Conservation (phyloP, 2,888 invertebrate species). For the Dicycla oo region DNA sequence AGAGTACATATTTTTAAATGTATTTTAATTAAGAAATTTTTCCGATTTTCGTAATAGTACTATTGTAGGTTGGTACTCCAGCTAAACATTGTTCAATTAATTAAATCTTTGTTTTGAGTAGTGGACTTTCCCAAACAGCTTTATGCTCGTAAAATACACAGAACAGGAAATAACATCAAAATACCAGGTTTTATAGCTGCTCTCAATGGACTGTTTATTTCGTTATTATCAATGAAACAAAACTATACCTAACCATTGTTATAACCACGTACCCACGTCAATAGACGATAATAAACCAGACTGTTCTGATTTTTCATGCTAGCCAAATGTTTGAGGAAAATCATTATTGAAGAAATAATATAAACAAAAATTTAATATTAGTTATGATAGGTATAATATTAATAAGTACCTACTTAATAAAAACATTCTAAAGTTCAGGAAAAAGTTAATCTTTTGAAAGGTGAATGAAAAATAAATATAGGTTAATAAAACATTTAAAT, state of each 20-base stretch:
- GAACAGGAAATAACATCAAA: conserved; percentile 35
- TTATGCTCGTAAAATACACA: conserved; percentile 1
- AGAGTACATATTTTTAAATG: neutral
- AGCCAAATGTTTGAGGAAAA: conserved; percentile 23
- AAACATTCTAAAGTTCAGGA: neutral
- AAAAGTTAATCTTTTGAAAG: neutral
- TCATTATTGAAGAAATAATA: conserved; percentile 8
- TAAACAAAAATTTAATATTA: neutral
- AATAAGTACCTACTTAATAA: neutral
- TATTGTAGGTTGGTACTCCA: neutral
- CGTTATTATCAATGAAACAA: conserved; percentile 32
- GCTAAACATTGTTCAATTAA: neutral
- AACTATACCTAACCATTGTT: neutral
- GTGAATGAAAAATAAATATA: conserved; percentile 14
- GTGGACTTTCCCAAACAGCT: neutral
- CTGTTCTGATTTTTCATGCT: neutral
- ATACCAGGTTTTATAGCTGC: neutral
- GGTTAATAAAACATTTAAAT: neutral
- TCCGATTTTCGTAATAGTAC: neutral
- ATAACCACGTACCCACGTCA: conserved; percentile 33
- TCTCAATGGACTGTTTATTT: conserved; percentile 20
- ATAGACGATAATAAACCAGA: conserved; percentile 27
- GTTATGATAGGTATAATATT: neutral
- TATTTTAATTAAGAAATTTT: neutral
- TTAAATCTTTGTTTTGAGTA: neutral